Percentiles rank a stretch among this genome's conserved stretches.
Conservation (phyloP, 2,888 invertebrate species). For the Lissocephala sabroskyi region DNA sequence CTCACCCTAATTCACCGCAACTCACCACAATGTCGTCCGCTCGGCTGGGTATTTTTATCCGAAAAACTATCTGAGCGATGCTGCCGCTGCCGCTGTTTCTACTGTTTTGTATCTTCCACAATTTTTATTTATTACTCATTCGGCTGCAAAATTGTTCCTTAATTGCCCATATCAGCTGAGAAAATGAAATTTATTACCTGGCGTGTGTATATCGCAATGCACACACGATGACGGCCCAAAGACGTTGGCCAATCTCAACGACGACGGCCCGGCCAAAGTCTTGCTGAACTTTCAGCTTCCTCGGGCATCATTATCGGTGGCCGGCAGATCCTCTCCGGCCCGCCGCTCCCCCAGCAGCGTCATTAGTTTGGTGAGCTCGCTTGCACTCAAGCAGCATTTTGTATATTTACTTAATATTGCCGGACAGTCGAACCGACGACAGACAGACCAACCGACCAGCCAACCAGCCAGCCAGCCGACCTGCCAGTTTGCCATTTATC, state of each 20-base stretch:
- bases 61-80: constrained; percentile 57
- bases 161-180: constrained; percentile 70
- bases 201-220: constrained; percentile 59
- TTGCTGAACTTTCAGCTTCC: constrained; percentile 55
- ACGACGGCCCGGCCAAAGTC: background rate
- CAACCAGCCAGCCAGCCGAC: too few species aligned
- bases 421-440: background rate
- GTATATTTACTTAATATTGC: constrained; percentile 66
- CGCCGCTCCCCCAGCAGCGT: constrained; percentile 30
- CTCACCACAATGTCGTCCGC: background rate
- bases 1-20: too few species aligned
- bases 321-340: constrained; percentile 1
- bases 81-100: constrained; percentile 29
- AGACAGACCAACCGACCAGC: background rate
- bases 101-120: constrained; percentile 26
- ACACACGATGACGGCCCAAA: constrained; percentile 19
- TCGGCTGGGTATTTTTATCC: constrained; percentile 59
- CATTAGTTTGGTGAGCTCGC: constrained; percentile 68
- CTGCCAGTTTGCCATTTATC: constrained; percentile 48
- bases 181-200: constrained; percentile 70
- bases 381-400: constrained; percentile 65
- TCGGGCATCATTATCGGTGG: constrained; percentile 61
- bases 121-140: constrained; percentile 70
- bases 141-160: constrained; percentile 71
- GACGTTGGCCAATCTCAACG: background rate